These are phyloP conservation scores for Thermophis baileyi DNA, from an alignment of 2,113 vertebrate genomes.

Conservation along the genomic window DNA sequence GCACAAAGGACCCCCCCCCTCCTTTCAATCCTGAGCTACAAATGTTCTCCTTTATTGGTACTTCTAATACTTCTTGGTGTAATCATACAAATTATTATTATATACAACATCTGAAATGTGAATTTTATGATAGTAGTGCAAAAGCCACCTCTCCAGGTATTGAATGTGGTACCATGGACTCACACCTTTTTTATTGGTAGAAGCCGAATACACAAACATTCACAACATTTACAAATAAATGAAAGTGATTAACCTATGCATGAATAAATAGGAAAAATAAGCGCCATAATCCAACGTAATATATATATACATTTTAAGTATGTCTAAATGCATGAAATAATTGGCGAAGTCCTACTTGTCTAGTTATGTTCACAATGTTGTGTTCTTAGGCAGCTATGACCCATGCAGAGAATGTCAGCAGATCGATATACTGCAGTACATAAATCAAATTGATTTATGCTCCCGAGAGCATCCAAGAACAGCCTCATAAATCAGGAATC, in stretches of 20 bases:
- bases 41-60: neutral
- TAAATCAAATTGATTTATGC: neutral
- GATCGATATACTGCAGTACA: neutral
- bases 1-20: too few species aligned
- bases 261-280: neutral
- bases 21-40: too few species aligned
- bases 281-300: neutral
- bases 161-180: neutral
- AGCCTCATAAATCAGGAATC: neutral
- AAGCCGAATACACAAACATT: neutral
- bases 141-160: neutral
- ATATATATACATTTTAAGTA: neutral
- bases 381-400: neutral
- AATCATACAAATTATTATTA: neutral
- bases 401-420: neutral
- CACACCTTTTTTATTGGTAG: neutral
- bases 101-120: neutral
- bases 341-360: neutral
- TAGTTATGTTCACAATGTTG: neutral
- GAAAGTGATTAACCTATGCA: neutral
- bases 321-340: neutral
- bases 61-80: neutral
- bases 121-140: neutral
- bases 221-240: neutral
- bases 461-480: neutral